These are phyloP conservation scores for Drosophila hamatofila DNA, from an alignment of 2,888 invertebrate genomes.

Conservation along the genomic window DNA sequence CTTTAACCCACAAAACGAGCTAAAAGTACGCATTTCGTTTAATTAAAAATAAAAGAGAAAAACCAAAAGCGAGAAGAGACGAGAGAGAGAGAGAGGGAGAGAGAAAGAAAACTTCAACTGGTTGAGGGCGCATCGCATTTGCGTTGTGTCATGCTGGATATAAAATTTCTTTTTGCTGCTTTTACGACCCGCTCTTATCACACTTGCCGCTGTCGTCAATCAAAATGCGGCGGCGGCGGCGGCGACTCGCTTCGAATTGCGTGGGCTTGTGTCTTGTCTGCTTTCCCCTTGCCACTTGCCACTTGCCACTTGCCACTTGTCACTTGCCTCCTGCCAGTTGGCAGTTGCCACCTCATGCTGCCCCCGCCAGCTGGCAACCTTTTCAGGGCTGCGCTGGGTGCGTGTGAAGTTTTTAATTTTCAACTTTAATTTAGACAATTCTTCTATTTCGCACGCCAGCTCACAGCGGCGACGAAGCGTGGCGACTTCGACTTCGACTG, in stretches of 20 bases:
- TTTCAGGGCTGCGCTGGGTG: slow-evolving; percentile 41
- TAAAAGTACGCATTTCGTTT: slow-evolving; percentile 22
- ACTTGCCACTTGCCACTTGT: neutral
- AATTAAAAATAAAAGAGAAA: slow-evolving; percentile 20
- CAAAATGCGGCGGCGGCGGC: slow-evolving; percentile 49
- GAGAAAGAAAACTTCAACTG: slow-evolving; percentile 26
- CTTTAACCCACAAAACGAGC: slow-evolving; percentile 2
- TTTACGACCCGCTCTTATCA: slow-evolving; percentile 66
- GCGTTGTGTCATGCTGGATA: slow-evolving; percentile 22
- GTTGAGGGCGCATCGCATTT: slow-evolving; percentile 21
- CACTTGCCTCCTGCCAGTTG: neutral
- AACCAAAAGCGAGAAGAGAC: neutral
- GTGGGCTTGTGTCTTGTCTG: slow-evolving; percentile 29
- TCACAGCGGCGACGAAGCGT: slow-evolving; percentile 70
- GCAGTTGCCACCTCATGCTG: slow-evolving; percentile 7
- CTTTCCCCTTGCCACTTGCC: neutral
- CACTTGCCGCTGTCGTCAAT: slow-evolving; percentile 62
- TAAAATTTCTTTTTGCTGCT: slow-evolving; percentile 39
- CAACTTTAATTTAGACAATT: slow-evolving; percentile 80
- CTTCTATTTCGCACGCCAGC: slow-evolving; percentile 63
- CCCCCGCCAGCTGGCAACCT: slow-evolving; percentile 8
- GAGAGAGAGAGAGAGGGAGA: neutral
- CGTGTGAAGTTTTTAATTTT: slow-evolving; percentile 78
- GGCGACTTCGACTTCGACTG: slow-evolving; percentile 30
- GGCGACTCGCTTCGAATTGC: slow-evolving; percentile 47